These are phyloP conservation scores for Bufo gargarizans DNA, from an alignment of 2,113 vertebrate species.

Conservation along the genomic window DNA sequence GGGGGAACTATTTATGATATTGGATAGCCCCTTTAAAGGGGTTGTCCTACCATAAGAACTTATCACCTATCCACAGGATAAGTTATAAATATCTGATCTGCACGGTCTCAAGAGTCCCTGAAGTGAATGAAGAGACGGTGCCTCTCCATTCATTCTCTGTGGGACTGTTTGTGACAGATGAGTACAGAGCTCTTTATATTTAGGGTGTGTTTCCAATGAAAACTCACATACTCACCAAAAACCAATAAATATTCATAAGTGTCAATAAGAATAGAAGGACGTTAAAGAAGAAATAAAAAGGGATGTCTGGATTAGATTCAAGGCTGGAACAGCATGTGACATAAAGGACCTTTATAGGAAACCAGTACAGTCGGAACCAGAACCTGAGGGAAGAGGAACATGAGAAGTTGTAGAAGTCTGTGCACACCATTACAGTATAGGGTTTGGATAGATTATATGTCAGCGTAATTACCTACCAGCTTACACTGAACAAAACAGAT, in stretches of 20 bases:
- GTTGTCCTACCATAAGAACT: too few species aligned
- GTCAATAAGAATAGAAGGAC: constrained; percentile 84
- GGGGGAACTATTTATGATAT: too few species aligned
- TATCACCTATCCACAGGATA: too few species aligned
- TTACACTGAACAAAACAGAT: constrained; percentile 86
- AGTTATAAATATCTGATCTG: too few species aligned
- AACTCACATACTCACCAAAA: constrained; percentile 81
- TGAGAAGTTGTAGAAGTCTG: not conserved
- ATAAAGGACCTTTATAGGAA: constrained; percentile 94
- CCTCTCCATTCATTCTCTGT: too few species aligned
- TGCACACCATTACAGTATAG: not conserved
- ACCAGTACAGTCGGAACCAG: constrained; percentile 99
- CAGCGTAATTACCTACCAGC: constrained; percentile 77
- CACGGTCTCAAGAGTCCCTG: too few species aligned
- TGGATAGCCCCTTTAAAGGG: too few species aligned
- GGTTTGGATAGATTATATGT: not conserved
- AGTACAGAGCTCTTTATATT: too few species aligned
- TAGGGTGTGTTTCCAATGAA: too few species aligned
- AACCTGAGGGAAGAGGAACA: constrained; percentile 79
- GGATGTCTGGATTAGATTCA: constrained; percentile 82
- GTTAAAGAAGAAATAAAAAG: constrained; percentile 99
- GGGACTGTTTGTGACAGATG: too few species aligned
- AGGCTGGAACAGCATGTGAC: constrained; percentile 89
- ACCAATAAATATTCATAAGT: constrained; percentile 98
- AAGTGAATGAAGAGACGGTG: too few species aligned